Percentiles rank a stretch among this genome's conserved stretches.
phyloP scores from a whole-genome alignment of 2,888 invertebrate species.

The Tachina grossa region DNA sequence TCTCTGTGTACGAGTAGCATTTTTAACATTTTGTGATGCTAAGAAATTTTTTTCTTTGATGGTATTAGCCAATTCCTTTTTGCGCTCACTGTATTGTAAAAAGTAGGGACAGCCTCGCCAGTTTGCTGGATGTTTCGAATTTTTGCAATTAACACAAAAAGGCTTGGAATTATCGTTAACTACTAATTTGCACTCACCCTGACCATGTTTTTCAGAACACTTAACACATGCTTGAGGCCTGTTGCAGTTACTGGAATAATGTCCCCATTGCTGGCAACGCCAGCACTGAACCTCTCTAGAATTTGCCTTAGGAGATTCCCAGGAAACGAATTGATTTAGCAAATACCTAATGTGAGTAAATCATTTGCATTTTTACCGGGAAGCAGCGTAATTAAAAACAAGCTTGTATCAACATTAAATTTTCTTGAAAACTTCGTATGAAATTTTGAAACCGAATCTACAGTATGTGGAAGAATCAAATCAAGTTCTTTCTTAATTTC shows the following conservation, averaged over 20 bases:
- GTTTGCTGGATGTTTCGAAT: not conserved
- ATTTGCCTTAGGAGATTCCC: constrained; percentile 10
- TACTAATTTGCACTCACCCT: constrained; percentile 4
- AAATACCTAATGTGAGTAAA: no score
- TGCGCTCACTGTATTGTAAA: not conserved
- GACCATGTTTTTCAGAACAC: not conserved
- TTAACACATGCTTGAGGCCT: not conserved
- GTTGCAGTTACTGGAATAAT: constrained; percentile 1
- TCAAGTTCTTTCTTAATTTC: no score
- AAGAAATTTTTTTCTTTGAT: not conserved
- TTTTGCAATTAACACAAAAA: not conserved
- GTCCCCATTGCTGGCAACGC: constrained; percentile 7
- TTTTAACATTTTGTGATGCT: not conserved
- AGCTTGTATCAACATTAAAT: no score
- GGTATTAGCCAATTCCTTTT: not conserved
- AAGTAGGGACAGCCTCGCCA: no score
- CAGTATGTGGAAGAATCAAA: no score
- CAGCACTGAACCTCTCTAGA: constrained; percentile 10
- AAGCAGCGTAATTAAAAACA: no score
- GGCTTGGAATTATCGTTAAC: not conserved
- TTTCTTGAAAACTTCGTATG: no score
- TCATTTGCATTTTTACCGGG: no score
- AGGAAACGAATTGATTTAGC: not conserved
- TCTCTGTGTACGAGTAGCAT: no score
- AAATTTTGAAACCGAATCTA: no score